phyloP scores from a whole-genome alignment of 2,888 invertebrate species.

The Aphodius granarius region DNA sequence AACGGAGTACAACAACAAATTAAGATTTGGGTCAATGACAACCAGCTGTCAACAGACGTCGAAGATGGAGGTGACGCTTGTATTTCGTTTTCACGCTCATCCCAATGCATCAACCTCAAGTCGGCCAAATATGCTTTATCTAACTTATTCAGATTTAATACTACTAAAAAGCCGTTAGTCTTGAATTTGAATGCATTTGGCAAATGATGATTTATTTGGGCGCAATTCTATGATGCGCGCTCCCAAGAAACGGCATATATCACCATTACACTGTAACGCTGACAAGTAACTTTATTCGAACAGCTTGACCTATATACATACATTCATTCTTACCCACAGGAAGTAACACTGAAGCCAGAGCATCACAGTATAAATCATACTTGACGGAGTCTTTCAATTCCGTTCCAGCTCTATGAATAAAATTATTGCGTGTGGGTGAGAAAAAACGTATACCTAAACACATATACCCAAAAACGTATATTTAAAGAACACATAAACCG shows the following conservation, averaged over 20 bases:
- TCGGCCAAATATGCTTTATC: not conserved
- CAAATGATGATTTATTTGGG: constrained; percentile 5
- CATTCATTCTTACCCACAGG: not conserved
- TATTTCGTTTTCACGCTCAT: too few species aligned
- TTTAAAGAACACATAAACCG: not conserved
- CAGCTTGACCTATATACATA: constrained; percentile 3
- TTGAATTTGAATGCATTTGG: not conserved
- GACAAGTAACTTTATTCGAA: constrained; percentile 11
- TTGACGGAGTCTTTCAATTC: constrained; percentile 4
- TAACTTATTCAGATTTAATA: not conserved
- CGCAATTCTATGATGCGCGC: not conserved
- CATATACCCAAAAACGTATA: not conserved
- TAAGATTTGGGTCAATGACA: too few species aligned
- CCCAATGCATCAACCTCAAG: too few species aligned
- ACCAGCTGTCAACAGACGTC: too few species aligned
- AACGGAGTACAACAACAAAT: too few species aligned
- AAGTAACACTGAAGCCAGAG: not conserved
- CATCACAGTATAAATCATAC: constrained; percentile 3
- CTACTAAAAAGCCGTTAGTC: not conserved
- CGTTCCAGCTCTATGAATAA: not conserved
- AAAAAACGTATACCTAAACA: too few species aligned
- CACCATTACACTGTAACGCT: constrained; percentile 4
- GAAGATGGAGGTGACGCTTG: too few species aligned
- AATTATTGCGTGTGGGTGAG: not conserved
- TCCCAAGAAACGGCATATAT: not conserved